These are phyloP conservation scores for Dynastes maya DNA, from an alignment of 2,888 invertebrate genomes.

Conservation along the genomic window DNA sequence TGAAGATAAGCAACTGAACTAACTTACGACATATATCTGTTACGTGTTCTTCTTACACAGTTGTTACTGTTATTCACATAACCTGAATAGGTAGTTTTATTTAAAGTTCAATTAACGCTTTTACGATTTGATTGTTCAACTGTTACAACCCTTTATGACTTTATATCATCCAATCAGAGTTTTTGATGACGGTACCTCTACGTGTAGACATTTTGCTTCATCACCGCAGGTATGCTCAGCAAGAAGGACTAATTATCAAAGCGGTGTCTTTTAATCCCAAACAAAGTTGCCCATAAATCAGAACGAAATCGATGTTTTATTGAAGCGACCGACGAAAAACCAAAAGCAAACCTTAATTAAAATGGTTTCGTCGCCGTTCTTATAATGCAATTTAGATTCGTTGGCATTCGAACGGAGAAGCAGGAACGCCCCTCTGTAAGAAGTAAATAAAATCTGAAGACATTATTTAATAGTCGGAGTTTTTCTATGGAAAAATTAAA, in stretches of 20 bases:
- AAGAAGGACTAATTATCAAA: conserved; percentile 20
- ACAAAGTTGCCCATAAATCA: conserved; percentile 26
- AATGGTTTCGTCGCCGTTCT: conserved; percentile 11
- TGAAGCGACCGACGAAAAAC: conserved; percentile 25
- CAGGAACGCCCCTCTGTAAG: background rate
- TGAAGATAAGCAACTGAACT: too few relatives aligned
- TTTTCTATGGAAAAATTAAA: conserved; percentile 4
- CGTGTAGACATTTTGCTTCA: conserved; percentile 26
- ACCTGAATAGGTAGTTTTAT: background rate
- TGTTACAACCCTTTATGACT: conserved; percentile 33
- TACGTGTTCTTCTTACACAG: too few relatives aligned
- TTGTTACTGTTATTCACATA: too few relatives aligned
- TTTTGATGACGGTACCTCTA: background rate
- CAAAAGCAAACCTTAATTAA: conserved; percentile 29
- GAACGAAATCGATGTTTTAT: conserved; percentile 36
- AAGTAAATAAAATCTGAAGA: background rate
- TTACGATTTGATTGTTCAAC: conserved; percentile 24
- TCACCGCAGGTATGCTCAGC: background rate
- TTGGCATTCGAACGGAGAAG: background rate
- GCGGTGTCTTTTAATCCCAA: conserved; percentile 38
- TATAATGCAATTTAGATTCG: conserved; percentile 30
- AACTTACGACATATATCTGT: too few relatives aligned
- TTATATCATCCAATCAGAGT: conserved; percentile 7
- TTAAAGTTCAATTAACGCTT: conserved; percentile 8
- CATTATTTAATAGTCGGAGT: conserved; percentile 33